Conservation (phyloP, 2,797 vertebrate species). For the Florisuga fusca region DNA sequence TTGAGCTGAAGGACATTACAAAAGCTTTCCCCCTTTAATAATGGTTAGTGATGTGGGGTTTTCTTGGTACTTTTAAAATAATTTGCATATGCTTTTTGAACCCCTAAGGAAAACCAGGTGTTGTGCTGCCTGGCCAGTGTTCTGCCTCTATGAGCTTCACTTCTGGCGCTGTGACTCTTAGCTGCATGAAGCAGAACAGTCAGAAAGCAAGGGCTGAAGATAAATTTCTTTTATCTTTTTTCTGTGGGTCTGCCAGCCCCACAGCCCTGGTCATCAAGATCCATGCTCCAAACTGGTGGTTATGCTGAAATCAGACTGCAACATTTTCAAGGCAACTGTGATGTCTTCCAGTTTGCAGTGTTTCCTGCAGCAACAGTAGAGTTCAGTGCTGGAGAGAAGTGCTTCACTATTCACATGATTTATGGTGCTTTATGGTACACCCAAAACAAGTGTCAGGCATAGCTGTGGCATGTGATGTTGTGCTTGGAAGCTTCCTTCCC, state of each 20-base stretch:
- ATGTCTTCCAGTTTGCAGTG: not conserved
- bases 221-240: too few species aligned
- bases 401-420: not conserved
- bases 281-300: not conserved
- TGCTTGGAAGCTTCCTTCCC: fast-evolving
- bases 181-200: not conserved
- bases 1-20: not conserved
- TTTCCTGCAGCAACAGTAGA: not conserved
- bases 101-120: not conserved
- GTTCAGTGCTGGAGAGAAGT: not conserved
- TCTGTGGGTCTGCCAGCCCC: too few species aligned
- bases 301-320: not conserved
- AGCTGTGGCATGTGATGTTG: not conserved
- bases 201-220: not conserved
- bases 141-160: not conserved
- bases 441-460: not conserved
- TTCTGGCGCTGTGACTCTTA: not conserved
- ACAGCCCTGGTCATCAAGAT: not conserved
- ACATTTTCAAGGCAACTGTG: not conserved
- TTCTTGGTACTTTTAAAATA: not conserved
- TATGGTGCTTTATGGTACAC: not conserved
- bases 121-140: not conserved
- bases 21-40: not conserved
- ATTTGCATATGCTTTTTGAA: not conserved
- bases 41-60: not conserved